Conservation (phyloP, 1,140 invertebrate species). For the Heliothis virescens region DNA sequence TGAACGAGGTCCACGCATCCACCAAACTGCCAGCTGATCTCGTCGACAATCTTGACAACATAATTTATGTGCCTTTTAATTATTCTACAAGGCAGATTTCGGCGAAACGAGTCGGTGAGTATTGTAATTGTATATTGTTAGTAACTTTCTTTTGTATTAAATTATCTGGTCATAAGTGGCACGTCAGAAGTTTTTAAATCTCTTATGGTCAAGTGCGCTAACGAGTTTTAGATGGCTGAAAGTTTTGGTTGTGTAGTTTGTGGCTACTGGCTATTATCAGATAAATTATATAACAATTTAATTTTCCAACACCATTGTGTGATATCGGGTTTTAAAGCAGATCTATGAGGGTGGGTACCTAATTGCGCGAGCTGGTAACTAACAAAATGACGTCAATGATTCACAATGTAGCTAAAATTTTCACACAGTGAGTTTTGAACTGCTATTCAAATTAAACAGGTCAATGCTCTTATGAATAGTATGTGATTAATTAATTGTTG, state of each 20-base stretch:
- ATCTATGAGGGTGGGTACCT: not conserved
- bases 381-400: too few species aligned
- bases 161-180: constrained; percentile 34
- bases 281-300: constrained; percentile 8
- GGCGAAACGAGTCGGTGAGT: constrained; percentile 78
- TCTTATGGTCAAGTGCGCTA: constrained; percentile 4
- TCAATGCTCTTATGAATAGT: too few species aligned
- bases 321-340: not conserved
- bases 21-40: constrained; percentile 85
- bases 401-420: too few species aligned
- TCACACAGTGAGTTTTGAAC: too few species aligned
- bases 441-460: too few species aligned
- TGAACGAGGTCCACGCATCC: constrained; percentile 86
- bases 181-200: constrained; percentile 9
- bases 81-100: constrained; percentile 82
- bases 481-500: too few species aligned
- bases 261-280: not conserved
- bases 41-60: constrained; percentile 83
- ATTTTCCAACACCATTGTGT: not conserved
- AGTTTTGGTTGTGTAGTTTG: constrained; percentile 3
- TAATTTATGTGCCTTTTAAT: constrained; percentile 88
- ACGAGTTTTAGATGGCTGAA: constrained; percentile 28
- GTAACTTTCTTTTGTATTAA: constrained; percentile 49
- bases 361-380: too few species aligned
- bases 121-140: constrained; percentile 52